Evolutionary conservation across 2,888 invertebrate species (phyloP), one percentile per base, ranked within the genome.

Genomic region (Tachina grossa): DNA sequence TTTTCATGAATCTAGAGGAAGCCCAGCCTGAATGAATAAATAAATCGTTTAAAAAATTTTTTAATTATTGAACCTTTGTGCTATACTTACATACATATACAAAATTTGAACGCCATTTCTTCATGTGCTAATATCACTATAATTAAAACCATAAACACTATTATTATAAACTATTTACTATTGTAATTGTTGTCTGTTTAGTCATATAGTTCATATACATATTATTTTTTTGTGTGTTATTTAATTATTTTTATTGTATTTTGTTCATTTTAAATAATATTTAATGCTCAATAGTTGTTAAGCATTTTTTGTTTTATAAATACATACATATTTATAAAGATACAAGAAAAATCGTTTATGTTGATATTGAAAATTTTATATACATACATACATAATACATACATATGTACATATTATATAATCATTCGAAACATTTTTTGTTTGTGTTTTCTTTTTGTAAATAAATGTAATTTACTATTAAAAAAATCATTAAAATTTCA

Each of bases 1-100:
- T 91, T n/a, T 91, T 91, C 77, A 89, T 90, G 78, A 91, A 91
- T 84, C 82, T 91, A 71, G 91, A 91, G 74, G 91, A 91, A 86
- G 90, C 89, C 31, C 89, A 89, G 85, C 90, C 89, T 59, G 91
- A 91, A 78, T 88, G 16, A 68, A 43, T 16, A 22, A 49, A 49
- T 22, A 41, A 71, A 47, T 47, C 39, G 9, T 55, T 45, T 22
- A 45, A 43, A 43, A 11, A 63, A 14, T 47, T 31, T 43, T 43
- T 43, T 61, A n/a, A 16, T 61, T 16, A 63, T 55, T 9, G 45
- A 51, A 72, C 65, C 57, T 49, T 65, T 69, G 85, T 85, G 82
- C 85, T 85, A 82, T 82, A 85, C 66, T 55, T 63, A 55, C 39
- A 13, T 57, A 22, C 51, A 57, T 49, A 16, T 41, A 63, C 22